Evolutionary conservation across 2,113 vertebrate genomes (phyloP).

Genomic region (Pitta sordida): DNA sequence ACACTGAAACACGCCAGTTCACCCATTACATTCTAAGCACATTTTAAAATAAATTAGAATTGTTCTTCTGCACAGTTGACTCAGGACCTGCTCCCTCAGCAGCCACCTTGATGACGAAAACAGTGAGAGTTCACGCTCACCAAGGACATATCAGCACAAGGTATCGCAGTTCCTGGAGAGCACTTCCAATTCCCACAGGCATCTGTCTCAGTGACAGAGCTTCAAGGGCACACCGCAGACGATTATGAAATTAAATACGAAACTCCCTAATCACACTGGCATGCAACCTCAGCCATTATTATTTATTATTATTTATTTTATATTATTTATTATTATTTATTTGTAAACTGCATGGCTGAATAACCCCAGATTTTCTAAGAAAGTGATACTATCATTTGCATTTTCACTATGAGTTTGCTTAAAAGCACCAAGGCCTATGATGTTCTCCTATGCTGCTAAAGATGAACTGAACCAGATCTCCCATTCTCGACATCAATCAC

Average conservation of each 20-base stretch:
- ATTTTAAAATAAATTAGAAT: neutral
- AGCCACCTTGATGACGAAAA: constrained; percentile 52
- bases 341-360: neutral
- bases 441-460: neutral
- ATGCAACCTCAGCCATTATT: neutral
- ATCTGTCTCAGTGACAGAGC: neutral
- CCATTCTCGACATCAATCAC: neutral
- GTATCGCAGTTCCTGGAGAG: constrained; percentile 13
- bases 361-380: neutral
- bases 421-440: neutral
- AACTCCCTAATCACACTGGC: constrained; percentile 18
- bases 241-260: constrained; percentile 17
- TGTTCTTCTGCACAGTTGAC: neutral
- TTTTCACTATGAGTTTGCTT: neutral
- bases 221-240: constrained; percentile 29
- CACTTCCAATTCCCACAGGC: constrained; percentile 18
- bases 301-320: no score
- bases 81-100: neutral
- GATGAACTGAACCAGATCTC: neutral
- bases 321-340: no score
- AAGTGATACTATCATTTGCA: neutral
- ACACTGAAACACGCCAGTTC: neutral
- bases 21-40: neutral
- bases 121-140: constrained; percentile 58
- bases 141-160: constrained; percentile 47